Base-by-base conservation (phyloP, 2,113 vertebrate genomes). In the Hippocampus mohnikei region DNA sequence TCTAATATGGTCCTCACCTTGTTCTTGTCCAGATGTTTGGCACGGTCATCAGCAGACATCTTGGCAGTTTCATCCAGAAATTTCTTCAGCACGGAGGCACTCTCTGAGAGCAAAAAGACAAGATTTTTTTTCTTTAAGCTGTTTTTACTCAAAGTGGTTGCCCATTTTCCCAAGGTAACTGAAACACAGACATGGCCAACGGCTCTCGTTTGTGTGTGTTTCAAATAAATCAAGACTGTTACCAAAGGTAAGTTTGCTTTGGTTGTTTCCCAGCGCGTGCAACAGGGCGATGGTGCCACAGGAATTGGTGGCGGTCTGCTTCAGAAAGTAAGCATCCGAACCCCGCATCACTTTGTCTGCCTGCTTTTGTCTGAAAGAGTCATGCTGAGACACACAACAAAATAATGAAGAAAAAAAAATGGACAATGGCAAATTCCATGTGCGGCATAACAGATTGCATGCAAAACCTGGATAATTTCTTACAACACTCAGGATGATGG, bases 281-380 rank as follows among this genome's bases (percentile, higher is more conserved):
- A 99, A 91, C 74, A 99, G 87, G 7, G 95, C 97, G 2, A 99
- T 87, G 13, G 96, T 97, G 2, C 95, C 97, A 64, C 97, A 99
- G 10, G 96, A 96, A 90, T 99, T 99, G 44, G 87, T 91, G 7
- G 95, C 91, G 0, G 94, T 95, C 91, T 99, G 97, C 84, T 94
- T 97, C 91, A 99, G 77, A 84, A 99, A 99, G 87, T 98, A 99
- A 12, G 95, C 89, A 27, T 93, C 93, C 20, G 94, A 81, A 50
- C 82, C 91, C 8, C 81, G 91, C 65, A 90, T 92, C 74, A 97
- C 88, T 69, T 94, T 92, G 78, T 93, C 94, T 1, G 91, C 90
- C 87, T 98, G 96, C 63, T 94, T 92, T 84, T 94, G 85, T 72
- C 97, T 94, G 89, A 96, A 97, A 74, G 93, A 93, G 85, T 97